These are phyloP conservation scores for Caradrina clavipalpis DNA, from an alignment of 2,888 invertebrate genomes.

Conservation along the genomic window DNA sequence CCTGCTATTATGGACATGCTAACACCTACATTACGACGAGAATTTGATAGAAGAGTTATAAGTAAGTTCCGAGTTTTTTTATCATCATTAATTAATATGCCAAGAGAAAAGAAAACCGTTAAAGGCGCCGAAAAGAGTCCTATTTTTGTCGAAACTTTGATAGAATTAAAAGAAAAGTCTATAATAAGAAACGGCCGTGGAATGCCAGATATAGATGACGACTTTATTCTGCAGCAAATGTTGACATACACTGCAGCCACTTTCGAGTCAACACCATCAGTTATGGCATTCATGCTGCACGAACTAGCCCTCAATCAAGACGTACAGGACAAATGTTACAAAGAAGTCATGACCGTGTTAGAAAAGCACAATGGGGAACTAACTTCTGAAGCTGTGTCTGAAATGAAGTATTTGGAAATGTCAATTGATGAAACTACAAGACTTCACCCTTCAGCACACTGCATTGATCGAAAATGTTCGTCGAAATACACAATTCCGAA, in stretches of 20 bases:
- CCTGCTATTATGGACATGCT: slow-evolving; percentile 5
- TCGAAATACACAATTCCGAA: slow-evolving; percentile 11
- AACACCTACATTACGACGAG: not conserved
- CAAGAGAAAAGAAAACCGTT: not conserved
- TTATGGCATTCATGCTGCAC: slow-evolving; percentile 1
- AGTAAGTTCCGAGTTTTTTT: slow-evolving; percentile 2
- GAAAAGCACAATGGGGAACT: slow-evolving; percentile 1
- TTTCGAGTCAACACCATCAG: not conserved
- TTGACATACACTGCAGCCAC: slow-evolving; percentile 5
- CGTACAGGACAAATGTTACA: slow-evolving; percentile 15
- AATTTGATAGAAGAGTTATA: not conserved
- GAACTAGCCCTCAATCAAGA: slow-evolving; percentile 14
- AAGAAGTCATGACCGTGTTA: slow-evolving; percentile 16
- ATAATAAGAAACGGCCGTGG: not conserved
- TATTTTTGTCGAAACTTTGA: slow-evolving; percentile 8
- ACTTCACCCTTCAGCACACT: not conserved
- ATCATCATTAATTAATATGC: not conserved
- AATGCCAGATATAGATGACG: slow-evolving; percentile 5
- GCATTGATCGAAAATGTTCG: slow-evolving; percentile 10
- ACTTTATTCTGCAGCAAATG: not conserved
- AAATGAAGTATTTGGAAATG: slow-evolving; percentile 26
- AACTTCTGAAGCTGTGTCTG: slow-evolving; percentile 1
- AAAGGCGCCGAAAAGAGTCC: too few relatives aligned
- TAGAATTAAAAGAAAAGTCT: slow-evolving; percentile 1
- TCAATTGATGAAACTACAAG: slow-evolving; percentile 6